Conservation (phyloP, 2,888 invertebrate genomes). For the Andrena bicolor region DNA sequence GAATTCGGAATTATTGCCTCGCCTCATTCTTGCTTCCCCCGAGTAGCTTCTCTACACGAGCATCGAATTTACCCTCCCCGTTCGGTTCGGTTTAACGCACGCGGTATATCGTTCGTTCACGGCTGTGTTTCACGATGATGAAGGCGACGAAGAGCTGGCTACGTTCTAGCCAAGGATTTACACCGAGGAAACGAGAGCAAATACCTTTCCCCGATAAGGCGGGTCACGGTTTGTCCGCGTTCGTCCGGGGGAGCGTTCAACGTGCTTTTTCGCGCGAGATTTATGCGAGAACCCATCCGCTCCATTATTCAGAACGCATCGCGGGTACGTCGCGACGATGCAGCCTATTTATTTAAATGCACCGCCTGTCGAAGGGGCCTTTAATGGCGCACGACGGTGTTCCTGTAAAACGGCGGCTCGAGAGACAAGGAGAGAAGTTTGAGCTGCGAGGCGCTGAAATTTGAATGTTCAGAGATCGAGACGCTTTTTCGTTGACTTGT, state of each 20-base stretch:
- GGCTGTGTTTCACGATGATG: slow-evolving; percentile 12
- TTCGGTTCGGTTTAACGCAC: slow-evolving; percentile 26
- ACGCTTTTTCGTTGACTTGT: no score
- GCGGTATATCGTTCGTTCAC: neutral
- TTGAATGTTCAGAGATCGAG: neutral
- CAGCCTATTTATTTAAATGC: slow-evolving; percentile 39
- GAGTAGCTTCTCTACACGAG: slow-evolving; percentile 1
- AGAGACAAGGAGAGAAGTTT: neutral
- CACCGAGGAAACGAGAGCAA: slow-evolving; percentile 6
- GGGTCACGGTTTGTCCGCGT: slow-evolving; percentile 24
- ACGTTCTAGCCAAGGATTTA: neutral
- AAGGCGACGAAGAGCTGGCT: neutral
- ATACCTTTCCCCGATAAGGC: slow-evolving; percentile 13
- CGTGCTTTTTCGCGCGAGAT: slow-evolving; percentile 22
- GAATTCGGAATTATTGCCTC: slow-evolving; percentile 14
- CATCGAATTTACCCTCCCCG: slow-evolving; percentile 17
- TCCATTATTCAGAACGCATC: slow-evolving; percentile 45
- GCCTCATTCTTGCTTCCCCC: neutral
- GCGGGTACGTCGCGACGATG: slow-evolving; percentile 23
- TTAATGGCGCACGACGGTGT: slow-evolving; percentile 5
- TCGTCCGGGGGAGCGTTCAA: neutral
- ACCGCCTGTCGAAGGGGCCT: neutral
- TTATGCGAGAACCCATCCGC: slow-evolving; percentile 9
- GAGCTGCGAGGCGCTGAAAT: neutral
- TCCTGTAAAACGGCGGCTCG: neutral